phyloP scores from a whole-genome alignment of 37 sponge, comb jelly and placozoan genomes.

The Chondrosia reniformis region DNA sequence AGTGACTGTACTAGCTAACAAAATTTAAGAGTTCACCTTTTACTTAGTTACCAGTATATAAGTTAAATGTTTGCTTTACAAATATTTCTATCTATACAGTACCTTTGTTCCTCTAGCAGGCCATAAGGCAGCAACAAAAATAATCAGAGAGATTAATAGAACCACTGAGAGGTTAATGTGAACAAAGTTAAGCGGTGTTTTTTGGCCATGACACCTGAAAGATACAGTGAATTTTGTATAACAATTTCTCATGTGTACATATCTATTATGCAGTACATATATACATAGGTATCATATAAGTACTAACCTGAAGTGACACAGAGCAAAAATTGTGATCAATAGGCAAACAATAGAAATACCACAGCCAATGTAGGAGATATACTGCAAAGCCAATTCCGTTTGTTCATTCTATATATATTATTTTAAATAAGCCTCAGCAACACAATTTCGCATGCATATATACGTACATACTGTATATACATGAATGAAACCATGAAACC shows the following conservation, averaged over 20 bases:
- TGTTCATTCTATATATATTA: not conserved
- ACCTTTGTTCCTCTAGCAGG: not conserved
- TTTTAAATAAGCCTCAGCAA: no score
- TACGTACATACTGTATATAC: no score
- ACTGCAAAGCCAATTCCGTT: conserved; percentile 20
- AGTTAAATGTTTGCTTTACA: no score
- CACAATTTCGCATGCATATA: no score
- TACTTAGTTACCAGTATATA: no score
- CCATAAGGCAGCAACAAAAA: not conserved
- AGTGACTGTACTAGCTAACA: no score
- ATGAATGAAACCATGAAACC: no score
- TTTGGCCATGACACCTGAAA: conserved; percentile 9
- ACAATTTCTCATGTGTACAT: no score
- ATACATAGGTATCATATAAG: not conserved
- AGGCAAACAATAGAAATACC: conserved; percentile 55
- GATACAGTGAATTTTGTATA: no score
- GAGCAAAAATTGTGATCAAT: conserved; percentile 37
- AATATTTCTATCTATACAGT: no score
- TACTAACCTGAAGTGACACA: conserved; percentile 34
- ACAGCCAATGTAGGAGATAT: conserved; percentile 63
- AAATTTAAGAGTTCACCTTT: no score
- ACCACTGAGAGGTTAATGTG: conserved; percentile 19
- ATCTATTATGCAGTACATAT: not conserved
- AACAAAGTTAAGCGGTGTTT: conserved; percentile 15
- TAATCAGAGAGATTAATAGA: not conserved